Conservation (phyloP, 2,888 invertebrate genomes). For the Penaeus monodon region DNA sequence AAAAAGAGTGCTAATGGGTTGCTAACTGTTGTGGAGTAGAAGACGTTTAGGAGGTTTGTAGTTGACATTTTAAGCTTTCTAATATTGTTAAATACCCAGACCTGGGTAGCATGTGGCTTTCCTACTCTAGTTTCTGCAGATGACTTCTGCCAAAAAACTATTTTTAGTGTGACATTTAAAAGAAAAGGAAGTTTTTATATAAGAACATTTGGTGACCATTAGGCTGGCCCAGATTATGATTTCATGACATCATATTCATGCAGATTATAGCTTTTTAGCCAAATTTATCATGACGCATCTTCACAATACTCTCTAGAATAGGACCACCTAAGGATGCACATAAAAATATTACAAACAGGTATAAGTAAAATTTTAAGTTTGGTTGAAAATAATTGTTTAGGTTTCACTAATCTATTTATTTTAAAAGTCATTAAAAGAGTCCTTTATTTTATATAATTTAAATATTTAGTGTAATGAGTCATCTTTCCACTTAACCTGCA, state of each 20-base stretch:
- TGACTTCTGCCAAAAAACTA: constrained; percentile 37
- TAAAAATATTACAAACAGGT: too few relatives aligned
- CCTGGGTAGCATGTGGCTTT: constrained; percentile 58
- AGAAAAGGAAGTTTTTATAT: constrained; percentile 33
- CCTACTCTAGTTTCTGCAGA: constrained; percentile 38
- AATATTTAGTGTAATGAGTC: too few relatives aligned
- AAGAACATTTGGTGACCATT: constrained; percentile 11
- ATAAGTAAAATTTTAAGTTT: too few relatives aligned
- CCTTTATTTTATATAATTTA: too few relatives aligned
- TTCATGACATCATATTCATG: constrained; percentile 32
- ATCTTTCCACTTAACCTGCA: too few relatives aligned
- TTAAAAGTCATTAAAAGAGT: too few relatives aligned
- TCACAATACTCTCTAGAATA: constrained; percentile 9
- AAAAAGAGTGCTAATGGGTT: constrained; percentile 53
- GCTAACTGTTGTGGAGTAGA: constrained; percentile 58
- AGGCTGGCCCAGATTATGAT: constrained; percentile 24
- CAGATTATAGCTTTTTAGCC: constrained; percentile 30
- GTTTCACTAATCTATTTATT: too few relatives aligned
- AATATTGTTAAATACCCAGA: constrained; percentile 53
- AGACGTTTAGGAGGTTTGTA: constrained; percentile 46
- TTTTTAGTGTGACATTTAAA: constrained; percentile 52
- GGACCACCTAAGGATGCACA: constrained; percentile 14
- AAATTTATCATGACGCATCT: constrained; percentile 20
- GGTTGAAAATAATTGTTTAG: too few relatives aligned
- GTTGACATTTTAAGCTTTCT: constrained; percentile 55